Percentiles rank a stretch among this genome's conserved stretches.
Conservation (phyloP, 2,113 vertebrate species). For the Thalassarche chlororhynchos region DNA sequence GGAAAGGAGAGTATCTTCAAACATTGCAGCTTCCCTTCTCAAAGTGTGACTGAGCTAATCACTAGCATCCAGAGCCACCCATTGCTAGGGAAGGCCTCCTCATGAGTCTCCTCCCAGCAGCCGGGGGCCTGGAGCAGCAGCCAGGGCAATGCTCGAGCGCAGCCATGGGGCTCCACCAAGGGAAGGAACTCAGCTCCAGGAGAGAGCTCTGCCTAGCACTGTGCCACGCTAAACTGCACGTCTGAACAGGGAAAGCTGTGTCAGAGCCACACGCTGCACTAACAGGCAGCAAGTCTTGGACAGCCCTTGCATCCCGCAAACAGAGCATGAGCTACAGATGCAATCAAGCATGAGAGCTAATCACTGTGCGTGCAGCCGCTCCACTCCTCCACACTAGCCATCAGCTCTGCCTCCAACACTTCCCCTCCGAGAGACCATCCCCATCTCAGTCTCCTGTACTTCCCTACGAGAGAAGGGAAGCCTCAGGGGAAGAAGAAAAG, state of each 20-base stretch:
- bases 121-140: neutral
- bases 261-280: neutral
- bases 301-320: neutral
- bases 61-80: neutral
- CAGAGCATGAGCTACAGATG: neutral
- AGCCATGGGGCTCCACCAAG: neutral
- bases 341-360: neutral
- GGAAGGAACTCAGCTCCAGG: neutral
- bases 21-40: conserved; percentile 46
- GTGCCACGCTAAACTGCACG: neutral
- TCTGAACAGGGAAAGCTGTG: neutral
- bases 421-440: conserved; percentile 42
- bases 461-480: neutral
- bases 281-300: neutral
- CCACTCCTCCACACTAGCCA: conserved; percentile 22
- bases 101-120: neutral
- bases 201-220: neutral
- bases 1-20: neutral
- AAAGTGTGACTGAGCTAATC: conserved; percentile 59
- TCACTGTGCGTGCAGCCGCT: neutral
- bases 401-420: neutral
- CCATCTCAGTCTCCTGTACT: neutral
- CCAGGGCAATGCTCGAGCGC: neutral
- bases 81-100: neutral
- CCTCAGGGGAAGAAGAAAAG: neutral